Conservation (phyloP, 2,797 vertebrate genomes). For the Falco peregrinus region DNA sequence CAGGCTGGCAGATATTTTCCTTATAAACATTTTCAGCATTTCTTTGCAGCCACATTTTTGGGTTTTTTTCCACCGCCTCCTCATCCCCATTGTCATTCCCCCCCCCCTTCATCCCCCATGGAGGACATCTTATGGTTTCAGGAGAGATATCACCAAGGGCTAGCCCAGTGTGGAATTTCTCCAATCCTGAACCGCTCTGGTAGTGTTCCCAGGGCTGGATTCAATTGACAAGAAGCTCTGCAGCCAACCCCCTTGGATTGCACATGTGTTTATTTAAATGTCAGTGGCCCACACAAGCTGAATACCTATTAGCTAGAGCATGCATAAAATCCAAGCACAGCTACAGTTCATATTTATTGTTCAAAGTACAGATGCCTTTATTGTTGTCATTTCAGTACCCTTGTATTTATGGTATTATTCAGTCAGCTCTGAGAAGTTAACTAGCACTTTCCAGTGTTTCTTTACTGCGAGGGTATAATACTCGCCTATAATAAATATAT, state of each 20-base stretch:
- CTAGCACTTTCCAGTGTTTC: slow-evolving; percentile 40
- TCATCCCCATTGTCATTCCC: not conserved
- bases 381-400: slow-evolving; percentile 40
- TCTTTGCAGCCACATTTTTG: not conserved
- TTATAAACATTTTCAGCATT: not conserved
- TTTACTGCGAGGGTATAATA: slow-evolving; percentile 47
- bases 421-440: slow-evolving; percentile 59
- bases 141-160: not conserved
- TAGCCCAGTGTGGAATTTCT: slow-evolving; percentile 18
- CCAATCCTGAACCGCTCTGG: not conserved
- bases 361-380: slow-evolving; percentile 48
- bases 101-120: too few relatives aligned
- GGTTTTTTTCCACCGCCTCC: not conserved
- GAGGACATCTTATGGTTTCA: not conserved
- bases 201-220: slow-evolving; percentile 52
- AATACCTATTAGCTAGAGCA: slow-evolving; percentile 61
- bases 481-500: slow-evolving; percentile 44
- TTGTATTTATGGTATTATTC: slow-evolving; percentile 51
- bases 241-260: slow-evolving; percentile 55
- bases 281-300: slow-evolving; percentile 67
- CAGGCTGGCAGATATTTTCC: not conserved
- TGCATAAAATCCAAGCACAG: slow-evolving; percentile 49
- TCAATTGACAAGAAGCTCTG: slow-evolving; percentile 56
- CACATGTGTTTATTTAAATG: slow-evolving; percentile 66
- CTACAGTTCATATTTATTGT: slow-evolving; percentile 40